Conservation (phyloP, 2,888 invertebrate species). For the Ischnura elegans region DNA sequence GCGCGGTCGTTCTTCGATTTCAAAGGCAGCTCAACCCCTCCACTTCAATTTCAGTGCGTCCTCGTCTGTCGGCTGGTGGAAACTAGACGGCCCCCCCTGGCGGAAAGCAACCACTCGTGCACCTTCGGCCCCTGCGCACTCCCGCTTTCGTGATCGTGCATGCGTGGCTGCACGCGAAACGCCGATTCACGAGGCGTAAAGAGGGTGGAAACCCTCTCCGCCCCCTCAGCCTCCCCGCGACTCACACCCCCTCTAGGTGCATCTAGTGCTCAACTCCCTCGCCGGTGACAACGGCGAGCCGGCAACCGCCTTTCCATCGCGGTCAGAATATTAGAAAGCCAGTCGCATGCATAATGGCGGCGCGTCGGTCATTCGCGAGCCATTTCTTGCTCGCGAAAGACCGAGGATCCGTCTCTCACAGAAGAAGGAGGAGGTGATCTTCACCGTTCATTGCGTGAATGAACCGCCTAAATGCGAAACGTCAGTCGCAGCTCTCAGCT, state of each 20-base stretch:
- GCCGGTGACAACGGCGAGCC: too few relatives aligned
- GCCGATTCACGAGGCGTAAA: conserved; percentile 17
- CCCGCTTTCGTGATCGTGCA: conserved; percentile 14
- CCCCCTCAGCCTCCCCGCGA: neutral
- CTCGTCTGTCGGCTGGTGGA: neutral
- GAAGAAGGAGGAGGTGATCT: too few relatives aligned
- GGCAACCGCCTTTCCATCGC: too few relatives aligned
- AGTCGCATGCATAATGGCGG: too few relatives aligned
- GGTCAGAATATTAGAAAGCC: too few relatives aligned
- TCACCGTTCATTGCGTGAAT: too few relatives aligned
- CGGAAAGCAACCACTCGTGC: conserved; percentile 47
- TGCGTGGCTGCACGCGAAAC: conserved; percentile 34
- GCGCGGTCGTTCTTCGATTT: neutral
- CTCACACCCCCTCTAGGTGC: neutral
- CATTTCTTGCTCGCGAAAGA: too few relatives aligned
- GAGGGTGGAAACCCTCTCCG: conserved; percentile 43
- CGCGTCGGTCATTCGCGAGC: too few relatives aligned
- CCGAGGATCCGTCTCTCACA: too few relatives aligned
- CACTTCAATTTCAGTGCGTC: too few relatives aligned
- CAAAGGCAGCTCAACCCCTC: conserved; percentile 16
- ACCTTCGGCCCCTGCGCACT: conserved; percentile 49
- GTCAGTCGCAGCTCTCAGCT: too few relatives aligned
- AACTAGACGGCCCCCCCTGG: conserved; percentile 18
- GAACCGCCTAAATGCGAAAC: too few relatives aligned
- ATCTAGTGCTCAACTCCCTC: neutral